Evolutionary conservation across 2,797 vertebrate species (phyloP).

Genomic region (Pipistrellus pygmaeus): DNA sequence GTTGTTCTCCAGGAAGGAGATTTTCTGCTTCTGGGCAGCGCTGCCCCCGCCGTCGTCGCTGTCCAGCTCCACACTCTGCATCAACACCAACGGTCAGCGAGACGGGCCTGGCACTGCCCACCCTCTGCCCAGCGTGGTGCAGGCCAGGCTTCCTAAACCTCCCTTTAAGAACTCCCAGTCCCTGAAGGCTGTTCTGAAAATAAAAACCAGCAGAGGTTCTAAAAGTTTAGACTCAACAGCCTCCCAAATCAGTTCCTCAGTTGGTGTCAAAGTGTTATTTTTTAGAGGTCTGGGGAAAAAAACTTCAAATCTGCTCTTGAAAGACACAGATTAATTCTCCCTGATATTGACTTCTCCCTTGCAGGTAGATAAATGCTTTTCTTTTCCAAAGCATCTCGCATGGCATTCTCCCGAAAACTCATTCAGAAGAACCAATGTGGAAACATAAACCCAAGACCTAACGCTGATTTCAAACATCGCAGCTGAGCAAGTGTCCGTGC

Average conservation of each 20-base stretch:
- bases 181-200: not conserved
- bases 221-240: not conserved
- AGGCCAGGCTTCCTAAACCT: not conserved
- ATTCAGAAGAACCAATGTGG: conserved; percentile 1
- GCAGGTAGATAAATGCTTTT: not conserved
- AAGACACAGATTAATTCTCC: not conserved
- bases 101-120: not conserved
- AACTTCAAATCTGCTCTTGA: not conserved
- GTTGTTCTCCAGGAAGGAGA: conserved; percentile 98
- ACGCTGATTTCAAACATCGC: not conserved
- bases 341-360: not conserved
- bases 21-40: conserved; percentile 97
- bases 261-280: not conserved
- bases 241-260: not conserved
- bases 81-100: conserved; percentile 41
- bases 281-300: not conserved
- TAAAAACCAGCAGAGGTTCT: conserved; percentile 1
- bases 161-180: not conserved
- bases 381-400: not conserved
- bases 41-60: conserved; percentile 96
- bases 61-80: conserved; percentile 94
- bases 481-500: not conserved
- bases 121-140: not conserved
- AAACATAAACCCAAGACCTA: not conserved
- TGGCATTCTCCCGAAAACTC: not conserved